Base-by-base conservation (phyloP, 2,888 invertebrate species). In the Drosophila nr. medialis region DNA sequence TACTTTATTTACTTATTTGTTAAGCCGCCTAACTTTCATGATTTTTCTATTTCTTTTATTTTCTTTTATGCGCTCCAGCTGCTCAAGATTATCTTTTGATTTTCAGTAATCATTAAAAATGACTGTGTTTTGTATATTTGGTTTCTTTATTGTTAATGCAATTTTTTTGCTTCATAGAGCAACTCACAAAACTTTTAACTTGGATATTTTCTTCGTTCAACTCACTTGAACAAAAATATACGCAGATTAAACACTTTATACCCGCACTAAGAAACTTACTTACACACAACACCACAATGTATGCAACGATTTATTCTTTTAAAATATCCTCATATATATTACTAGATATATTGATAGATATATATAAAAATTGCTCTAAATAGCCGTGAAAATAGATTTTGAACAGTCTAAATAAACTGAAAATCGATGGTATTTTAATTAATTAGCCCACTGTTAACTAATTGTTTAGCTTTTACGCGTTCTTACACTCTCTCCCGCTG, bases 211-310 rank as follows among this genome's bases (percentile, higher is more conserved):
- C 75, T 63, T 53, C 61, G 42, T 74, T 81, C 56, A 64, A 67
- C 42, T 67, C 65, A 80, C 83, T 70, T 71, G 53, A 74, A 79
- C 82, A 75, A 68, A 76, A 56, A 85, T 76, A 83, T 58, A 80
- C 80, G 70, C 76, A 60, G 50, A 54, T 63, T 30, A 68, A 63
- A 80, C 72, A 81, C 69, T 65, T 72, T 72, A 69, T 59, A 64
- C 48, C 45, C 62, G 77, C 80, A 80, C 77, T 29, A 79, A 49
- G 50, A 68, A 67, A 75, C 62, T 63, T 32, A 66, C 62, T 45
- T 13, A 38, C 7, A 71, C 81, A 59, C 64, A 55, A 55, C 10
- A 51, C 67, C 71, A 67, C 77, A 75, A 71, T 68, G 59, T 64
- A 77, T 79, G 77, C 70, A 65, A 61, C 42, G 69, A 64, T 51